Conservation (phyloP, 92 coral and sea anemone genomes). For the Epizoanthus stellaris region DNA sequence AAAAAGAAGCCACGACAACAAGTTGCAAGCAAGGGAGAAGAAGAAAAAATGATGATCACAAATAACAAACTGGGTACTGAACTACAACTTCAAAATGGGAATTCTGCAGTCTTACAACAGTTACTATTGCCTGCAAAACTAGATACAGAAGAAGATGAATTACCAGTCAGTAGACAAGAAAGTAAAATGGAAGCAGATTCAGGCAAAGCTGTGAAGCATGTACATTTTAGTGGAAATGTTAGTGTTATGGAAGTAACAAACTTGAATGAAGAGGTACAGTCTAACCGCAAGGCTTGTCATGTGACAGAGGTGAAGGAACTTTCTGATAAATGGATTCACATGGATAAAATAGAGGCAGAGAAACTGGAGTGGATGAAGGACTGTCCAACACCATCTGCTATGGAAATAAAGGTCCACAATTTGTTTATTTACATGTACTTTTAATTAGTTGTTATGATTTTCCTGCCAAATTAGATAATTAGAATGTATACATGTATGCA, state of each 20-base stretch:
- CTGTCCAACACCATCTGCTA: slow-evolving; percentile 82
- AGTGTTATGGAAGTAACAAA: slow-evolving; percentile 16
- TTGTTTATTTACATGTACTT: neutral
- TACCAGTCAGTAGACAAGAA: slow-evolving; percentile 21
- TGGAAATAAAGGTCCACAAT: slow-evolving; percentile 72
- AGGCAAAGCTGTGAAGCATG: slow-evolving; percentile 34
- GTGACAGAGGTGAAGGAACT: slow-evolving; percentile 53
- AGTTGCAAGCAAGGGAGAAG: neutral
- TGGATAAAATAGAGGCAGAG: slow-evolving; percentile 85
- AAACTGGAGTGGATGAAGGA: slow-evolving; percentile 97
- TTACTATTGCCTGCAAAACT: neutral
- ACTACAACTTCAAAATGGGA: slow-evolving; percentile 24
- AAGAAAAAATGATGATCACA: slow-evolving; percentile 18
- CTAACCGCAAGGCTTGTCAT: neutral
- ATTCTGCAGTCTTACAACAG: slow-evolving; percentile 20
- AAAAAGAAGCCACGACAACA: slow-evolving; percentile 33
- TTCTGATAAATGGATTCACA: slow-evolving; percentile 85
- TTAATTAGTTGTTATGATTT: neutral
- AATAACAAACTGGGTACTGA: neutral
- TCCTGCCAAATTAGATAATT: too few species aligned
- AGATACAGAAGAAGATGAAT: neutral
- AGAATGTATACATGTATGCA: too few species aligned
- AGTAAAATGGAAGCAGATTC: neutral
- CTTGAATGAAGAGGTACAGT: neutral
- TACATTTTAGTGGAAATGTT: slow-evolving; percentile 46